These are phyloP conservation scores for Rhopalosiphum maidis DNA, from an alignment of 1,140 invertebrate species.

Conservation along the genomic window DNA sequence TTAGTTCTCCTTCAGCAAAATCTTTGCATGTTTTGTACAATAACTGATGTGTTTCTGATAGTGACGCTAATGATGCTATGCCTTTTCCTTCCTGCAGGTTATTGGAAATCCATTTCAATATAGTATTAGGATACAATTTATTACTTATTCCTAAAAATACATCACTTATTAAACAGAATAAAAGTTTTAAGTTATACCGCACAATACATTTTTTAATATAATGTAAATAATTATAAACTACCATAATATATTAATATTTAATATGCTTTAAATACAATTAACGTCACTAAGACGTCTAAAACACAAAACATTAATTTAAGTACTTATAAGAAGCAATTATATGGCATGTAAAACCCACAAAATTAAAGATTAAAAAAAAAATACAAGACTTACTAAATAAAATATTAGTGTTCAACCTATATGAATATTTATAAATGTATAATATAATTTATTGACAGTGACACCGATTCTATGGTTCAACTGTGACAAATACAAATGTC, in stretches of 20 bases:
- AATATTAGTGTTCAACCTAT: not conserved
- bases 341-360: not conserved
- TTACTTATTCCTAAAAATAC: constrained; percentile 15
- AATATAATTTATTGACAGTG: no score
- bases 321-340: no score
- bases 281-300: no score
- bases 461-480: no score
- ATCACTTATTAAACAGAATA: not conserved
- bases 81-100: not conserved
- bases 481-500: no score
- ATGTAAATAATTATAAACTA: no score
- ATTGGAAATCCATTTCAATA: not conserved
- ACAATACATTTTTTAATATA: not conserved
- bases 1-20: constrained; percentile 89
- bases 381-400: not conserved
- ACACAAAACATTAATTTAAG: no score
- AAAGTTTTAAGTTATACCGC: not conserved
- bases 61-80: constrained; percentile 72
- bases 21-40: constrained; percentile 88
- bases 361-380: not conserved
- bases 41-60: constrained; percentile 93
- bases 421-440: not conserved
- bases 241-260: no score
- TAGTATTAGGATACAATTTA: not conserved
- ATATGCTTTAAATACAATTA: no score